These are phyloP conservation scores for Poecilia wingei DNA, from an alignment of 2,797 vertebrate species.

Conservation along the genomic window DNA sequence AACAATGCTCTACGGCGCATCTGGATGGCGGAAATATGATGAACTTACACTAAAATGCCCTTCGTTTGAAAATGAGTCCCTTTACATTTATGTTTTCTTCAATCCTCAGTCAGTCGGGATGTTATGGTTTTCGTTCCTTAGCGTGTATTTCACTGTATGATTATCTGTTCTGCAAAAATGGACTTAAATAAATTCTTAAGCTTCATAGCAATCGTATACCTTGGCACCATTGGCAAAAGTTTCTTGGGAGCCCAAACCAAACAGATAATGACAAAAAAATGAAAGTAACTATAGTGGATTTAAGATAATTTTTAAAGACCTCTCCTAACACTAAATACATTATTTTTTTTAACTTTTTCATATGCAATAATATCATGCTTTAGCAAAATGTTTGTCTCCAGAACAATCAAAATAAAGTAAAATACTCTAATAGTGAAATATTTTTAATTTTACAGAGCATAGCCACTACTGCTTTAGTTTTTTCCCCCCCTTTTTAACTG, in stretches of 20 bases:
- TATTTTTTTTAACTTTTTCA: conserved; percentile 84
- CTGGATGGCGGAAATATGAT: conserved; percentile 58
- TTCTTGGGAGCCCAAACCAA: conserved; percentile 94
- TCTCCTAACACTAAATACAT: conserved; percentile 99
- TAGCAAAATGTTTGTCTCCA: conserved; percentile 99
- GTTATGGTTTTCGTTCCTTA: conserved; percentile 87
- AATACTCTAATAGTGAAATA: conserved; percentile 99
- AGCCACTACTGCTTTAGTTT: conserved; percentile 99
- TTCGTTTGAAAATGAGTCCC: conserved; percentile 55
- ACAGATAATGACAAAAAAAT: conserved; percentile 66
- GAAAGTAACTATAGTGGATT: conserved; percentile 89
- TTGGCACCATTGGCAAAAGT: conserved; percentile 99
- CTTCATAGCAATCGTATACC: conserved; percentile 97
- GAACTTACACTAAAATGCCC: conserved; percentile 57
- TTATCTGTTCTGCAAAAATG: conserved; percentile 95
- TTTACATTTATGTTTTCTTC: conserved; percentile 70
- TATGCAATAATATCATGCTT: conserved; percentile 99
- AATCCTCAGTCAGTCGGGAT: conserved; percentile 87
- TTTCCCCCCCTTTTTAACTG: conserved; percentile 88
- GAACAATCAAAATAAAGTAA: conserved; percentile 99
- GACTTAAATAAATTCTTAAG: conserved; percentile 92
- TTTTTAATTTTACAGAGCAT: conserved; percentile 99
- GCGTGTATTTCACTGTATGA: conserved; percentile 88
- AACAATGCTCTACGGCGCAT: conserved; percentile 38
- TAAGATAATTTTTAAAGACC: conserved; percentile 92